Evolutionary conservation across 2,113 vertebrate genomes (phyloP), one percentile per base, ranked within the genome.

Genomic region (Grammomys surdaster): DNA sequence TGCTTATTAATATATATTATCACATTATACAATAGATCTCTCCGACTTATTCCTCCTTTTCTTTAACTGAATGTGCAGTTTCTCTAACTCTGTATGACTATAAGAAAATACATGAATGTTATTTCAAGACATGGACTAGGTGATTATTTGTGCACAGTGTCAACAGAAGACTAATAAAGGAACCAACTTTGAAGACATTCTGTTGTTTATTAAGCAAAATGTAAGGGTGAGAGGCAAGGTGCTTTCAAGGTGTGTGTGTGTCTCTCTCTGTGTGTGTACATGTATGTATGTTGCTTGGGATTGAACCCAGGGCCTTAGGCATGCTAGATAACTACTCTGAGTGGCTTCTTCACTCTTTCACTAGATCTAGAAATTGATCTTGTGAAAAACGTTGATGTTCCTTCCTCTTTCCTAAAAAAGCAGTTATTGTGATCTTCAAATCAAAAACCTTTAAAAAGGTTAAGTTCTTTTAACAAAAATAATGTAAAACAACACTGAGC

Each of bases 321-420:
- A 17, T 85, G 40, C 60, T 46, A 67, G 60, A 17, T 33, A 86
- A 85, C 14, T 20, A 43, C 40, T 0, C 28, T 48, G n/a, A 63
- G 24, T 67, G 84, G 16, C 40, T 33, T 86, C 43, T 22, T 43
- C 28, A 67, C 16, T 60, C 26, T 43, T 86, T 94, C 88, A 92
- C 65, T 46, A 70, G 65, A 40, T 84, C 46, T 93, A 67, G 40
- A 78, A 95, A 93, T 67, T 91, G 16, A 89, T 93, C 54, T 92
- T 95, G 95, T 94, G 81, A 48, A 84, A 80, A 90, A 84, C 54
- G 54, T 60, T 82, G 8, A 56, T 78, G 58, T 89, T 92, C 11
- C 93, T 86, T 54, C 40, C 17, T 88, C 11, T 56, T 7, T 90
- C 91, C n/a, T 94, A 67, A 31, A 69, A 94, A 80, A 92, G 76